A percentile compares a stretch with the other conserved stretches of the same genome.
Evolutionary conservation across 2,888 invertebrate species (phyloP).

Genomic region (Patella ulyssiponensis): DNA sequence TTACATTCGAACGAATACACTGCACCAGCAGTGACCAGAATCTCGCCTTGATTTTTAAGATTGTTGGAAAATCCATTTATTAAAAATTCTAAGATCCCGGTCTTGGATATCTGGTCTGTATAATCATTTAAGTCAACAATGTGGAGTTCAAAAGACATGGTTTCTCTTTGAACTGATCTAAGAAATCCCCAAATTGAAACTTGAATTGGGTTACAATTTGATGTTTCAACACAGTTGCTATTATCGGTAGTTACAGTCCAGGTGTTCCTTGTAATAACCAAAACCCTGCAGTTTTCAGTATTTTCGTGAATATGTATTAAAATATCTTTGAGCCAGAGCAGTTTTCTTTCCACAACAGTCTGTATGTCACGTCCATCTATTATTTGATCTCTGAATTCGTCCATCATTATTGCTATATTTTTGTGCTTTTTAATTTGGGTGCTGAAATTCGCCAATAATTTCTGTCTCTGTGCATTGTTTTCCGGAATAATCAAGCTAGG

Average conservation of each 20-base stretch:
- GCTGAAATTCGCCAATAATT: neutral
- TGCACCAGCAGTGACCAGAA: no score
- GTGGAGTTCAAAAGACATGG: neutral
- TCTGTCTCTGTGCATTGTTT: neutral
- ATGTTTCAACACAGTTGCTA: neutral
- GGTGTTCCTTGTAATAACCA: neutral
- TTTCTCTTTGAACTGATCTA: neutral
- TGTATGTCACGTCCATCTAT: neutral
- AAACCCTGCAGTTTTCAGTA: neutral
- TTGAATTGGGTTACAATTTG: neutral
- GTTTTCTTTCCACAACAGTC: neutral
- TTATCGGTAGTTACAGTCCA: neutral
- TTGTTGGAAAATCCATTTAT: no score
- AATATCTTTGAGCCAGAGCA: neutral
- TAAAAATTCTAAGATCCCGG: no score
- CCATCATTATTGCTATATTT: neutral
- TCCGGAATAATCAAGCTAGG: neutral
- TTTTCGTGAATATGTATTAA: neutral
- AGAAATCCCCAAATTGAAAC: neutral
- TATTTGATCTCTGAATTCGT: neutral
- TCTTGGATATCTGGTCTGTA: no score
- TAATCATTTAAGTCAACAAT: neutral
- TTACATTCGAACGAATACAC: no score
- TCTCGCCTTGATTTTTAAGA: no score
- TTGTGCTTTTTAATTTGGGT: neutral